These are phyloP conservation scores for Phorcus lineatus DNA, from an alignment of 2,888 invertebrate species.

Conservation along the genomic window DNA sequence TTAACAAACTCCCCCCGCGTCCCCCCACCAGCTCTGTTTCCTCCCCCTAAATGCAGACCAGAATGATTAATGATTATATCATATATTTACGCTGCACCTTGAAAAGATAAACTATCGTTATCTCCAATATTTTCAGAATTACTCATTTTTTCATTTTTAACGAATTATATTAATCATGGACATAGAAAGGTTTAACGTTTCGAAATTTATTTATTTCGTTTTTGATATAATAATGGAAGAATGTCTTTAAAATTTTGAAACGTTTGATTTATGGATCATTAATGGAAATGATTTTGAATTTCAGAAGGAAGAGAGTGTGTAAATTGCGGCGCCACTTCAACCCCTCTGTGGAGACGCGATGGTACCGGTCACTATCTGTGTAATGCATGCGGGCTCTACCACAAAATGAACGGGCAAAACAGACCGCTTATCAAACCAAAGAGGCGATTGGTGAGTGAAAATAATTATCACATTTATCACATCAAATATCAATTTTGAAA, in stretches of 20 bases:
- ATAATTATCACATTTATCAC: neutral
- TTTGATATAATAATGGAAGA: no score
- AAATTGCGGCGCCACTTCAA: constrained; percentile 97
- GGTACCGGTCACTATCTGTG: constrained; percentile 98
- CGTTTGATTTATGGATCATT: no score
- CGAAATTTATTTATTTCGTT: no score
- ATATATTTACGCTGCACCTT: neutral
- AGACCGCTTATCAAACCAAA: constrained; percentile 98
- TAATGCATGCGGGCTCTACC: constrained; percentile 98
- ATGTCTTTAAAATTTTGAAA: no score
- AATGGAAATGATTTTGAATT: constrained; percentile 24
- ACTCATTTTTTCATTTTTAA: no score
- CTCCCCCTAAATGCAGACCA: neutral
- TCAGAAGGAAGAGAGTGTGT: constrained; percentile 96
- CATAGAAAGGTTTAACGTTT: no score
- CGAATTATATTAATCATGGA: no score
- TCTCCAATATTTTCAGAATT: no score
- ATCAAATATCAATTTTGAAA: no score
- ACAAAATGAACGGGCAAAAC: constrained; percentile 99
- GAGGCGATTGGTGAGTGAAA: constrained; percentile 94
- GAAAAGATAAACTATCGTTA: no score
- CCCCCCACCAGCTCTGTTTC: neutral
- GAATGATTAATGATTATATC: neutral
- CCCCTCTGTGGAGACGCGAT: constrained; percentile 97
- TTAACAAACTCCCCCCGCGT: neutral